Base-by-base conservation (phyloP, 2,888 invertebrate species). In the Drosophila borealis region DNA sequence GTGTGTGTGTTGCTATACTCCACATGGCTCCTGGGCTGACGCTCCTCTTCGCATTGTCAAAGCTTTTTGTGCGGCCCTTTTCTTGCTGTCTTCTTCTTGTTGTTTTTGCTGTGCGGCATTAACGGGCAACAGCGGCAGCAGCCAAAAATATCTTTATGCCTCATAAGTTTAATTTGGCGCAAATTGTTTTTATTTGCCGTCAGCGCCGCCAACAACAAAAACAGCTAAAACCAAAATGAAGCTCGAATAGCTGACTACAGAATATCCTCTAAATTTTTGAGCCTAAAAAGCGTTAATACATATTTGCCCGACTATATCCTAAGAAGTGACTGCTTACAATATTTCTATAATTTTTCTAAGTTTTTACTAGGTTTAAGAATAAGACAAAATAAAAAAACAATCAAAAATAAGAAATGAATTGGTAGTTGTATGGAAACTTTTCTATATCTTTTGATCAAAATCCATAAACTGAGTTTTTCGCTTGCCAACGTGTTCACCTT, bases 81-180 rank as follows among this genome's bases (percentile, higher is more conserved):
- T 69, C 54, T 41, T 54, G 42, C 21, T 61, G 50, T 33, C 42
- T 53, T 25, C 9, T 45, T 45, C 29, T 41, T 67, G 42, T 51
- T 64, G 61, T 66, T 63, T 55, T 63, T 69, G 59, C 51, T 74
- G 66, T 81, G 77, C 49, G 64, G 80, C 81, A 88, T 86, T 86
- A 85, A 88, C 81, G 63, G 82, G 59, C 60, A 75, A 66, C 70
- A 78, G 70, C 73, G 44, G 61, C 73, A 78, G 81, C 73, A 74
- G 78, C 79, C 77, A 87, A 89, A 88, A 88, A 85, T 87, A 88
- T 87, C 88, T 89, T 88, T 89, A 90, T 89, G 88, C 85, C 88
- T 88, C 88, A 88, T 89, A 89, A 89, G 88, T 88, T 89, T 88
- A 88, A 88, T 89, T 89, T 85, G 87, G 85, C 88, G 85, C 84